A percentile compares a stretch with the other conserved stretches of the same genome.
Conservation (phyloP, 2,888 invertebrate genomes). For the Aphodius sticticus region DNA sequence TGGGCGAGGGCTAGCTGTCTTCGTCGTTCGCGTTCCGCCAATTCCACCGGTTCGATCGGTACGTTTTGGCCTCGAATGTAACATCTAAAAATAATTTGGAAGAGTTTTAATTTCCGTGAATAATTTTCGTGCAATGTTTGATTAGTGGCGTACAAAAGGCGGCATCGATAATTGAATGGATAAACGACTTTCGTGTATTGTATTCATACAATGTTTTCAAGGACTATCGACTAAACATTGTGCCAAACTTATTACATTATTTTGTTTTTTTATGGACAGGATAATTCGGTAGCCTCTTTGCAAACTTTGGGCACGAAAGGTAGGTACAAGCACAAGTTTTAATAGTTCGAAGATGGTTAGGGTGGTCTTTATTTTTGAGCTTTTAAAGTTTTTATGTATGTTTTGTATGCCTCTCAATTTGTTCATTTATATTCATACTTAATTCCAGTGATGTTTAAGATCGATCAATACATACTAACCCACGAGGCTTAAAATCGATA, state of each 20-base stretch:
- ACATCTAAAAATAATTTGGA: constrained; percentile 60
- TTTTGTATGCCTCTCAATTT: too few relatives aligned
- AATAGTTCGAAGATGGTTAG: too few relatives aligned
- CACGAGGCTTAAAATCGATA: too few relatives aligned
- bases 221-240: background rate
- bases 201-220: background rate
- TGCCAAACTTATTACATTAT: background rate
- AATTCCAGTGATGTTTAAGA: too few relatives aligned
- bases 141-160: background rate
- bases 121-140: background rate
- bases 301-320: too few relatives aligned
- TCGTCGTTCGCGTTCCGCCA: constrained; percentile 83
- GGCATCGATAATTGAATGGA: background rate
- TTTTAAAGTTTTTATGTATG: too few relatives aligned
- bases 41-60: constrained; percentile 79
- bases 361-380: too few relatives aligned
- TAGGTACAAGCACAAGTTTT: too few relatives aligned
- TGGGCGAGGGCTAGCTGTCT: constrained; percentile 85
- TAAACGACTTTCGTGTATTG: background rate
- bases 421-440: too few relatives aligned
- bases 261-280: too few relatives aligned
- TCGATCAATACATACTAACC: too few relatives aligned
- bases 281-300: too few relatives aligned
- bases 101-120: constrained; percentile 4
- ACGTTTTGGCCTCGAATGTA: constrained; percentile 88